A percentile compares a stretch with the other conserved stretches of the same genome.
Conservation (phyloP, 2,113 vertebrate genomes). For the Caretta caretta region DNA sequence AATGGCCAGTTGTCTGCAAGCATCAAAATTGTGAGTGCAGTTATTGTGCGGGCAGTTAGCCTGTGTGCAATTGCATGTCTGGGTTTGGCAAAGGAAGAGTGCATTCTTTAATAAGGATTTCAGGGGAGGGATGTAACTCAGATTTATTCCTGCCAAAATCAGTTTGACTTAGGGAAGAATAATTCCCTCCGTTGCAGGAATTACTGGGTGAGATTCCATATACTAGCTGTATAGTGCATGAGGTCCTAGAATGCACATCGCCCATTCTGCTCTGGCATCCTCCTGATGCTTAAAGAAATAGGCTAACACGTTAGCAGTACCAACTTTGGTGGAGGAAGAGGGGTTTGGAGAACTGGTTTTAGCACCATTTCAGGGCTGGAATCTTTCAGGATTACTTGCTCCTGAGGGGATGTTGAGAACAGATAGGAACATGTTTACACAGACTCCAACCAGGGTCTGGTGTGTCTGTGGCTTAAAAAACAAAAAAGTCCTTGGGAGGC, state of each 20-base stretch:
- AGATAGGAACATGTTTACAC: background rate
- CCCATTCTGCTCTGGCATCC: background rate
- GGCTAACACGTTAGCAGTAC: rapidly evolving
- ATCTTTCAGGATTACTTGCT: background rate
- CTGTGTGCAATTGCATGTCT: too few relatives aligned
- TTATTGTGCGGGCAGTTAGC: background rate
- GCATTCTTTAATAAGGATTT: background rate
- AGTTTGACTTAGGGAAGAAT: background rate
- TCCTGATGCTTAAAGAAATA: background rate
- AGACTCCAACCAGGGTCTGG: too few relatives aligned
- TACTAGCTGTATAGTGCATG: background rate
- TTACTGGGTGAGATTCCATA: background rate
- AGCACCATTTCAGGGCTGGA: too few relatives aligned
- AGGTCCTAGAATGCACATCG: too few relatives aligned
- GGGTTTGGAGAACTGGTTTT: background rate
- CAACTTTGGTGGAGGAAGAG: background rate
- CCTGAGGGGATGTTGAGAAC: background rate
- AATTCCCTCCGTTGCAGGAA: background rate
- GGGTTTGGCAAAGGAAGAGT: too few relatives aligned
- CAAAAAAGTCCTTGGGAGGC: too few relatives aligned
- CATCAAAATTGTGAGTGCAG: background rate
- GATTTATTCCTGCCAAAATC: background rate
- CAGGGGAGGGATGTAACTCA: background rate
- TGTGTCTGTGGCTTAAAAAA: too few relatives aligned
- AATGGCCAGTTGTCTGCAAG: background rate